Conservation (phyloP, 2,888 invertebrate species). For the Chorisops tibialis region DNA sequence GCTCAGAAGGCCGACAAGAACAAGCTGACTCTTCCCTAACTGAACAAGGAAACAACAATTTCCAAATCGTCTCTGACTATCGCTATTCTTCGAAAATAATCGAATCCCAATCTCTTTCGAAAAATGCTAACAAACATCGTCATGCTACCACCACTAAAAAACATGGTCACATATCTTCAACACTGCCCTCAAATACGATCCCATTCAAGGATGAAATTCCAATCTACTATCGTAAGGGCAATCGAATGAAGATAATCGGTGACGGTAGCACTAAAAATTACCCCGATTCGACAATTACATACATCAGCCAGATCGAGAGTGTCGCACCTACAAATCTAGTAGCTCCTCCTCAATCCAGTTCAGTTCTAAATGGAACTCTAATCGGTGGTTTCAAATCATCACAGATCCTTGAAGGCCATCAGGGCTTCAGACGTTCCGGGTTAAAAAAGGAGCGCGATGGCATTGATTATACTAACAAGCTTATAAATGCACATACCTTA, state of each 20-base stretch:
- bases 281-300: constrained; percentile 12
- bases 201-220: not conserved
- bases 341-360: not conserved
- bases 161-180: constrained; percentile 3
- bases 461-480: not conserved
- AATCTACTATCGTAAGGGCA: constrained; percentile 5
- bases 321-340: not conserved
- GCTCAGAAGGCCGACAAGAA: no score
- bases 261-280: not conserved
- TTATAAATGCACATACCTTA: constrained; percentile 11
- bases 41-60: not conserved
- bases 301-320: not conserved
- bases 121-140: no score
- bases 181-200: not conserved
- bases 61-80: not conserved
- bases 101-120: not conserved
- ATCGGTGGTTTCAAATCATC: constrained; percentile 10
- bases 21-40: not conserved
- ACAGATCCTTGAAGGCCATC: not conserved
- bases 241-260: not conserved
- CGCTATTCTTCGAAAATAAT: not conserved
- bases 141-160: not conserved
- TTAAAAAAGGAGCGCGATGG: not conserved
- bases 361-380: not conserved
- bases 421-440: no score